phyloP scores from a whole-genome alignment of 2,797 vertebrate genomes.

The Etheostoma perlongum region DNA sequence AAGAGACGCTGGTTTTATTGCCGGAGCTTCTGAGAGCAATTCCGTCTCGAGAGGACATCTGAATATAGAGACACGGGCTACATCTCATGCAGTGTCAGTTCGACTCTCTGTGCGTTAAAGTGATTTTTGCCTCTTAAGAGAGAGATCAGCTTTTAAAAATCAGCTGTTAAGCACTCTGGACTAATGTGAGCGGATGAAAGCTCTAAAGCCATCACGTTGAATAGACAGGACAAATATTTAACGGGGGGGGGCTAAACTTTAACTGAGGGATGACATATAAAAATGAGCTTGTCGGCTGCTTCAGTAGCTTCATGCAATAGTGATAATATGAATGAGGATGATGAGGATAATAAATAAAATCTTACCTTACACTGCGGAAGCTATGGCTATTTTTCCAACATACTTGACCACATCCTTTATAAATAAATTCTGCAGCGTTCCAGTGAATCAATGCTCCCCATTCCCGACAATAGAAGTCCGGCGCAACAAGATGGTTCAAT shows the following conservation, averaged over 20 bases:
- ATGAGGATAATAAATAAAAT: slow-evolving; percentile 26
- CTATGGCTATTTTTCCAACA: slow-evolving; percentile 97
- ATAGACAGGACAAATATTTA: slow-evolving; percentile 56
- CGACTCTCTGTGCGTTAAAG: slow-evolving; percentile 72
- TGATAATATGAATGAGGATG: slow-evolving; percentile 13
- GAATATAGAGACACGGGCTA: slow-evolving; percentile 65
- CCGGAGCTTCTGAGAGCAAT: slow-evolving; percentile 67
- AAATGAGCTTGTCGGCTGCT: slow-evolving; percentile 41
- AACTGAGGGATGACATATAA: slow-evolving; percentile 66
- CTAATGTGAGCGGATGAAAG: slow-evolving; percentile 51
- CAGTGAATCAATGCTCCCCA: slow-evolving; percentile 92
- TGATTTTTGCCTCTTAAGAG: slow-evolving; percentile 66
- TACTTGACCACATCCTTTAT: slow-evolving; percentile 92
- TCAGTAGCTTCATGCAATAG: slow-evolving; percentile 7
- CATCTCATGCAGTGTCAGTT: slow-evolving; percentile 69
- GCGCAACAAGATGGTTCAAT: slow-evolving; percentile 90
- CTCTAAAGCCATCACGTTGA: slow-evolving; percentile 55
- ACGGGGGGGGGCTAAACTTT: slow-evolving; percentile 74
- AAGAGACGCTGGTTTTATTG: slow-evolving; percentile 63
- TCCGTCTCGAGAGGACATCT: slow-evolving; percentile 62
- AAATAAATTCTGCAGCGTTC: slow-evolving; percentile 87
- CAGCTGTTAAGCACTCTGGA: slow-evolving; percentile 60
- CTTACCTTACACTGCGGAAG: slow-evolving; percentile 98
- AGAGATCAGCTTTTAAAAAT: slow-evolving; percentile 64
- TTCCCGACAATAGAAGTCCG: slow-evolving; percentile 87